Percentiles rank a stretch among this genome's conserved stretches.
Evolutionary conservation across 2,113 vertebrate genomes (phyloP).

Genomic region (Pandion haliaetus): DNA sequence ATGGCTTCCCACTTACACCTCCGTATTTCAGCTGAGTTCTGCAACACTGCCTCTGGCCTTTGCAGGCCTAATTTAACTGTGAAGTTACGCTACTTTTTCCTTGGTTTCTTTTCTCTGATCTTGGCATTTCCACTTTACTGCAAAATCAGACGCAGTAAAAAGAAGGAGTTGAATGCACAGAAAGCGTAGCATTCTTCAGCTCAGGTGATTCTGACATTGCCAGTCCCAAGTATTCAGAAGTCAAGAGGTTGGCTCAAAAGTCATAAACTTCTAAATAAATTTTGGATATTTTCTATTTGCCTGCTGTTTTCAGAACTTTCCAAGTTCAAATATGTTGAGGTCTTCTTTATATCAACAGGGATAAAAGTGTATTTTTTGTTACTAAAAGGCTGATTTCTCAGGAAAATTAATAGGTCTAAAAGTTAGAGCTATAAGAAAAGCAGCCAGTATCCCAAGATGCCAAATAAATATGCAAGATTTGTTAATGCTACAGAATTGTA

Average conservation of each 20-base stretch:
- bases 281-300: not conserved
- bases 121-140: not conserved
- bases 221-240: not conserved
- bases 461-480: not conserved
- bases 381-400: not conserved
- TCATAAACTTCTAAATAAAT: not conserved
- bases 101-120: not conserved
- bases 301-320: not conserved
- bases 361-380: not conserved
- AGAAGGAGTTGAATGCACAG: not conserved
- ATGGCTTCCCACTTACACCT: not conserved
- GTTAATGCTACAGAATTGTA: not conserved
- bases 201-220: not conserved
- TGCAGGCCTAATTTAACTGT: not conserved
- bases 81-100: not conserved
- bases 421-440: not conserved
- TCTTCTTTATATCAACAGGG: not conserved
- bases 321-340: not conserved
- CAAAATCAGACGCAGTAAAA: not conserved
- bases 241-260: not conserved
- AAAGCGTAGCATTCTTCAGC: not conserved
- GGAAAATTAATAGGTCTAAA: not conserved
- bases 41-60: not conserved
- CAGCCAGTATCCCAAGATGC: not conserved
- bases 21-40: not conserved